Conservation (phyloP, 2,797 vertebrate species). For the Muscicapa comitata region DNA sequence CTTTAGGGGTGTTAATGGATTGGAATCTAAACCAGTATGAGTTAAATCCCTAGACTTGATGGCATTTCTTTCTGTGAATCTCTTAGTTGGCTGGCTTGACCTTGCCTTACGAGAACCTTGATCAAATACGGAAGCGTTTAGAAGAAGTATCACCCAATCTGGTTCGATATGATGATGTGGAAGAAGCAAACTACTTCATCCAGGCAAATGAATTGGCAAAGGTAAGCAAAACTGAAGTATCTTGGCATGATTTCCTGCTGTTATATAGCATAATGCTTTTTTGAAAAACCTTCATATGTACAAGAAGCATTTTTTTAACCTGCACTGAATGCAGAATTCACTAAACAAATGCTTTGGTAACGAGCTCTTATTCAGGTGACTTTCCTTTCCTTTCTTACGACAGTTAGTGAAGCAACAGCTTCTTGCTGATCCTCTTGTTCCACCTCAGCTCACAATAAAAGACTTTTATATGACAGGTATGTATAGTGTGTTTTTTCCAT, state of each 20-base stretch:
- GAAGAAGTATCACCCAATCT: slow-evolving; percentile 93
- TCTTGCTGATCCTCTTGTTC: slow-evolving; percentile 86
- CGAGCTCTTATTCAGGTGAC: not conserved
- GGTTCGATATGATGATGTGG: slow-evolving; percentile 90
- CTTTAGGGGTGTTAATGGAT: not conserved
- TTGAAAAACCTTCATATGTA: not conserved
- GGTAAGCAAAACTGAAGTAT: slow-evolving; percentile 71
- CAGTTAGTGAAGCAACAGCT: slow-evolving; percentile 89
- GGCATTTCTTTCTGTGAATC: not conserved
- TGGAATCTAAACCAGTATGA: not conserved
- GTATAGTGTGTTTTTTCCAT: not conserved
- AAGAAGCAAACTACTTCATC: slow-evolving; percentile 95
- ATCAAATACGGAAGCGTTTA: slow-evolving; percentile 85
- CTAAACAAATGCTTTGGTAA: not conserved
- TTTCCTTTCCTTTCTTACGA: slow-evolving; percentile 17
- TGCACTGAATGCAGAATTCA: not conserved
- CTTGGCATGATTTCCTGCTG: not conserved
- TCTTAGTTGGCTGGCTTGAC: slow-evolving; percentile 85
- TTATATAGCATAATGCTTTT: not conserved
- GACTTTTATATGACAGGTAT: slow-evolving; percentile 99
- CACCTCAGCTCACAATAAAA: slow-evolving; percentile 91
- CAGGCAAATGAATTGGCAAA: slow-evolving; percentile 89
- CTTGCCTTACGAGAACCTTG: slow-evolving; percentile 88
- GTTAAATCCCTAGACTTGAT: not conserved
- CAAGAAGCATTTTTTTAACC: not conserved